A percentile compares a stretch with the other conserved stretches of the same genome.
These are phyloP conservation scores for Ciona savignyi DNA, from an alignment of 23 tunicate genomes.

Conservation along the genomic window DNA sequence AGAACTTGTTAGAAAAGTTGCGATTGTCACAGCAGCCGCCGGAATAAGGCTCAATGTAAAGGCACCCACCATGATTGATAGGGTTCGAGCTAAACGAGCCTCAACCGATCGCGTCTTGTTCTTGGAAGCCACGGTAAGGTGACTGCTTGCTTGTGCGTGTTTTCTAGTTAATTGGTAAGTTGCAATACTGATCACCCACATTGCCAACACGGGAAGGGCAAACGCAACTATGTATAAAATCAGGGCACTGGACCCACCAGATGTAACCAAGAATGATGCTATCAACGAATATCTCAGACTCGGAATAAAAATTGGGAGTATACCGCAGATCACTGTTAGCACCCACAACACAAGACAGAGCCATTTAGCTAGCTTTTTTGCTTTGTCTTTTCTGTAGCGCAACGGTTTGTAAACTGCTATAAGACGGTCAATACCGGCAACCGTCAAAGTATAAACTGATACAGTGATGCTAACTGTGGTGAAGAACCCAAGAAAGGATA, in stretches of 20 bases:
- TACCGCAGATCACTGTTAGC: conserved; percentile 10
- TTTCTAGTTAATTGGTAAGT: conserved; percentile 11
- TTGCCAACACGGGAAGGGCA: conserved; percentile 32
- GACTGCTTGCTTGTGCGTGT: conserved; percentile 4
- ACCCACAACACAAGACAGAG: conserved; percentile 17
- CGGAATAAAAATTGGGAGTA: conserved; percentile 24
- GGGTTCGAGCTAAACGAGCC: conserved; percentile 38
- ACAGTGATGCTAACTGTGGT: conserved; percentile 35
- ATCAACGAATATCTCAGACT: conserved; percentile 25
- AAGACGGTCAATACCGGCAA: conserved; percentile 48
- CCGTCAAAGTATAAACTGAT: conserved; percentile 41
- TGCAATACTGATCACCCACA: conserved; percentile 44
- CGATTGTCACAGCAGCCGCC: conserved; percentile 6
- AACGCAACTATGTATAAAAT: conserved; percentile 33
- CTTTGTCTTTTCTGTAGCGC: conserved; percentile 10
- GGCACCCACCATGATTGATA: conserved; percentile 61
- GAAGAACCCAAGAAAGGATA: conserved; percentile 41
- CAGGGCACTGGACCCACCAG: conserved; percentile 17
- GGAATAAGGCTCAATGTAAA: conserved; percentile 51
- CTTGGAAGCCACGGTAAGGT: neutral
- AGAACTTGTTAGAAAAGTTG: neutral
- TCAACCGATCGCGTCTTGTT: conserved; percentile 15
- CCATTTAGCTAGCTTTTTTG: conserved; percentile 7
- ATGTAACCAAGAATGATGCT: conserved; percentile 30
- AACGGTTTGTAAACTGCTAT: conserved; percentile 40